Percentiles rank a stretch among this genome's conserved stretches.
Evolutionary conservation across 2,113 vertebrate species (phyloP).

Genomic region (Rhinichthys klamathensis): DNA sequence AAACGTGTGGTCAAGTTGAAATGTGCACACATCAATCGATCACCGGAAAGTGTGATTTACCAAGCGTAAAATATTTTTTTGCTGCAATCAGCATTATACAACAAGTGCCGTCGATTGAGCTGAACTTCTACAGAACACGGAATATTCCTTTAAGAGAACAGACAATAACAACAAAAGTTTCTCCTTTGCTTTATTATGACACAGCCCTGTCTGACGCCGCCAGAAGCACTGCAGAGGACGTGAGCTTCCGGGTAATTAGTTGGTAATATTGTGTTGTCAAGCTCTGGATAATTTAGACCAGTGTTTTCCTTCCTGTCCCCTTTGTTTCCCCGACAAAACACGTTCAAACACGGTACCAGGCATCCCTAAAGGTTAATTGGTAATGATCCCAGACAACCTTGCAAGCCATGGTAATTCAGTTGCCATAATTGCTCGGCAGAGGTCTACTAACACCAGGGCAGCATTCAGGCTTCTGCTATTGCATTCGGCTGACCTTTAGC

Average conservation of each 20-base stretch:
- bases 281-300: slow-evolving; percentile 30
- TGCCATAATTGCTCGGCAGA: slow-evolving; percentile 47
- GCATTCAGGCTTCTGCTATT: slow-evolving; percentile 7
- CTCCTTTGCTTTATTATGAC: background rate
- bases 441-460: slow-evolving; percentile 34
- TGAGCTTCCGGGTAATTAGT: slow-evolving; percentile 24
- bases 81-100: background rate
- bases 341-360: slow-evolving; percentile 57
- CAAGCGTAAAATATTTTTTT: too few relatives aligned
- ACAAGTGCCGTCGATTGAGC: background rate
- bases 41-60: too few relatives aligned
- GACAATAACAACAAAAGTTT: background rate
- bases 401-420: slow-evolving; percentile 36
- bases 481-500: slow-evolving; percentile 28
- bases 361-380: slow-evolving; percentile 69
- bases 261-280: slow-evolving; percentile 36
- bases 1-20: too few relatives aligned
- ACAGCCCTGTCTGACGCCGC: background rate
- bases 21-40: too few relatives aligned
- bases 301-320: slow-evolving; percentile 49
- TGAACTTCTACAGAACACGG: background rate
- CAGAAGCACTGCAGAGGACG: background rate
- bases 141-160: too few relatives aligned
- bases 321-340: slow-evolving; percentile 41
- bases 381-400: slow-evolving; percentile 32